Evolutionary conservation across 2,888 invertebrate genomes (phyloP).

Genomic region (Sminthurides aquaticus): DNA sequence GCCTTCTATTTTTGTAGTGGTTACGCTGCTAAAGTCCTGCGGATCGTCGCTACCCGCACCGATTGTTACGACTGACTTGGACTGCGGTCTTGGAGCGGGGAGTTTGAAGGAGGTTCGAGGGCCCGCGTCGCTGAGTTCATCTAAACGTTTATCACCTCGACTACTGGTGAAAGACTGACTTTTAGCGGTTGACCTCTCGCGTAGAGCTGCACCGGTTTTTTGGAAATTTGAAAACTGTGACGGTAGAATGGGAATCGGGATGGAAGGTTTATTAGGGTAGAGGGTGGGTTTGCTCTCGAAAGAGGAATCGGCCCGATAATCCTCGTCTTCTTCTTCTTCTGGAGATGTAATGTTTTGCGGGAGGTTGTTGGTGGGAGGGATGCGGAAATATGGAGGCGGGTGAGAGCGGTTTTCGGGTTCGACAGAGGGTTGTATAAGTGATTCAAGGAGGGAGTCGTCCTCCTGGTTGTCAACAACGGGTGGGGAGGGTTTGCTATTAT

Average conservation of each 20-base stretch:
- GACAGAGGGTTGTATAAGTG: slow-evolving; percentile 21
- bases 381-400: slow-evolving; percentile 1
- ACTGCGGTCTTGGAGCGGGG: background rate
- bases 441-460: slow-evolving; percentile 15
- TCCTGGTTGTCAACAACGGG: background rate
- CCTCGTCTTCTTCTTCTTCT: background rate
- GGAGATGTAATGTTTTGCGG: no score
- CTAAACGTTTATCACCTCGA: background rate
- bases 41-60: slow-evolving; percentile 18
- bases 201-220: slow-evolving; percentile 35
- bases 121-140: slow-evolving; percentile 10
- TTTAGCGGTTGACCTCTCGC: slow-evolving; percentile 32
- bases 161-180: slow-evolving; percentile 10
- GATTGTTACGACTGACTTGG: slow-evolving; percentile 40
- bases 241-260: slow-evolving; percentile 38
- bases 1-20: background rate
- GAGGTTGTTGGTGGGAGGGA: background rate
- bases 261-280: slow-evolving; percentile 30
- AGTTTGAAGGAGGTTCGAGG: background rate
- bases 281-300: background rate
- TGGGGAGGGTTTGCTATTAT: background rate
- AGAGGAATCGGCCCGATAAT: background rate
- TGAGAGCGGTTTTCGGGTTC: slow-evolving; percentile 9
- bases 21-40: background rate
- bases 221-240: slow-evolving; percentile 35